Evolutionary conservation across 2,888 invertebrate species (phyloP).

Genomic region (Eristalis tenax): DNA sequence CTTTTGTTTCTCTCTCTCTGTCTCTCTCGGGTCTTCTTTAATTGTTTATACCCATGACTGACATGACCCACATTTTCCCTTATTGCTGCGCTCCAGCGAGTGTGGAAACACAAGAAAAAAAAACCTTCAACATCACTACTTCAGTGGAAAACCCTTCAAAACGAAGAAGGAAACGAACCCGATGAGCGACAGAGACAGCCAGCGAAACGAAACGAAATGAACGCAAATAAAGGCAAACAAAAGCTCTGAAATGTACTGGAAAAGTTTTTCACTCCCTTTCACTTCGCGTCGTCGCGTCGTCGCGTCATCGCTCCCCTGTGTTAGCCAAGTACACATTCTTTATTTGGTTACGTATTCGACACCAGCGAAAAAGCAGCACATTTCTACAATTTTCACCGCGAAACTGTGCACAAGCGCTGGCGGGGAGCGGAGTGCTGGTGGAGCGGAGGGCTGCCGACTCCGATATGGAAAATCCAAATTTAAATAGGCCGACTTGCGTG

Average conservation of each 20-base stretch:
- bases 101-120: conserved; percentile 4
- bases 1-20: not conserved
- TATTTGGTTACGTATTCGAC: conserved; percentile 61
- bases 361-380: conserved; percentile 26
- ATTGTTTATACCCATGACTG: conserved; percentile 63
- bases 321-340: not conserved
- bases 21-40: not conserved
- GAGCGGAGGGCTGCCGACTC: conserved; percentile 20
- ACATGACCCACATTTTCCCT: conserved; percentile 66
- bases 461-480: conserved; percentile 62
- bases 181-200: not conserved
- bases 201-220: conserved; percentile 1
- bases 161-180: conserved; percentile 18
- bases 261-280: conserved; percentile 7
- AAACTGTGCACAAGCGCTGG: not conserved
- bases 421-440: not conserved
- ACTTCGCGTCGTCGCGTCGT: not conserved
- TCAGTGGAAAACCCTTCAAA: conserved; percentile 50
- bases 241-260: not conserved
- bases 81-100: conserved; percentile 42
- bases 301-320: conserved; percentile 16
- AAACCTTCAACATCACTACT: conserved; percentile 60
- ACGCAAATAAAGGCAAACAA: conserved; percentile 35
- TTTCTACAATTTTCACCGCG: conserved; percentile 38
- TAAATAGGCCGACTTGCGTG: conserved; percentile 70